Evolutionary conservation across 2,113 vertebrate genomes (phyloP).

Genomic region (Alces alces): DNA sequence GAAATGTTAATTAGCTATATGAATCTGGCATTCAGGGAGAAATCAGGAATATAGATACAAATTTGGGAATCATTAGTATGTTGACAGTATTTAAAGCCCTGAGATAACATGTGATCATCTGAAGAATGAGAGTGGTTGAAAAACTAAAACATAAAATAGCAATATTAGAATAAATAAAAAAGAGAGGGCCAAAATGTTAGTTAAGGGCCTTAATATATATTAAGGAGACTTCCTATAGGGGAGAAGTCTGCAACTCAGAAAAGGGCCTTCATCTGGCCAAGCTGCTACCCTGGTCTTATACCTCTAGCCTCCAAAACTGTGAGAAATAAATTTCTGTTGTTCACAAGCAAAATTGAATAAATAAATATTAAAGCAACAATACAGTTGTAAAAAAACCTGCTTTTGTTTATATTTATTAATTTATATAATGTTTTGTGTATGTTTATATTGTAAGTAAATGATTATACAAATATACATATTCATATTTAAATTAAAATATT

Average conservation of each 20-base stretch:
- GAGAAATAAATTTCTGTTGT: too few relatives aligned
- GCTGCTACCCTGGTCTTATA: too few relatives aligned
- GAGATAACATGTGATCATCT: background rate
- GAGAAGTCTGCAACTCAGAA: too few relatives aligned
- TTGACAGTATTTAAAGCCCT: background rate
- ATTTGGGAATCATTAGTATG: background rate
- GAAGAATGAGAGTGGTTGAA: background rate
- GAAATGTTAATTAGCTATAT: background rate
- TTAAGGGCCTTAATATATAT: background rate
- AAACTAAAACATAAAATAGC: background rate
- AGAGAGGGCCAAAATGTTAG: background rate
- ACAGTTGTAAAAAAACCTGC: background rate
- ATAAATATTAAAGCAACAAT: background rate
- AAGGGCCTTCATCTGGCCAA: too few relatives aligned
- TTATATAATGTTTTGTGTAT: background rate
- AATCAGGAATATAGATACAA: background rate
- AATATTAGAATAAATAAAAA: background rate
- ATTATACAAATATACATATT: background rate
- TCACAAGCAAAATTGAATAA: background rate
- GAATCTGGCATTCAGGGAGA: background rate
- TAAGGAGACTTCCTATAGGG: too few relatives aligned
- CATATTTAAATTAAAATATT: background rate
- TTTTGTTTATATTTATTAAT: background rate
- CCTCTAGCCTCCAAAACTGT: too few relatives aligned
- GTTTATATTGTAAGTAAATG: background rate